Evolutionary conservation across 1,140 invertebrate genomes (phyloP).

Genomic region (Drosophila burlai): DNA sequence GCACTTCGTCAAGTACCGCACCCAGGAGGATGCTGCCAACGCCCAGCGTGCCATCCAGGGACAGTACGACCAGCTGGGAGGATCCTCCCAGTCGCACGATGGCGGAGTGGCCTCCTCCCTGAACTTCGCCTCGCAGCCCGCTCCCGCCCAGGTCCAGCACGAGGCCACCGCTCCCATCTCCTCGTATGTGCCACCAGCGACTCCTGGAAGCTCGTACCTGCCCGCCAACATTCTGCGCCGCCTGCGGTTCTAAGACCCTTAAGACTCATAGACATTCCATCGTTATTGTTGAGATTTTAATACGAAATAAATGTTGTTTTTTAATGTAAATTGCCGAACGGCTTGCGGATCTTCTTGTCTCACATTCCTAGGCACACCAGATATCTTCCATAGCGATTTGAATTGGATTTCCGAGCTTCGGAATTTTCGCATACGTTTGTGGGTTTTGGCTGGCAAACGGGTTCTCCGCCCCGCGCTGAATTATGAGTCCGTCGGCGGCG

Average conservation of each 20-base stretch:
- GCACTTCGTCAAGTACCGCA: constrained; percentile 57
- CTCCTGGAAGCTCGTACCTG: constrained; percentile 58
- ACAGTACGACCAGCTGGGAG: constrained; percentile 66
- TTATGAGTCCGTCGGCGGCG: constrained; percentile 43
- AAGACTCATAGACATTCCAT: constrained; percentile 17
- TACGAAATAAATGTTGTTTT: constrained; percentile 67
- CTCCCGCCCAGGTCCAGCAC: constrained; percentile 7
- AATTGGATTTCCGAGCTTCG: constrained; percentile 51
- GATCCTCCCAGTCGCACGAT: constrained; percentile 45
- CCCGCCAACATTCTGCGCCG: constrained; percentile 72
- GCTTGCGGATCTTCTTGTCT: constrained; percentile 46
- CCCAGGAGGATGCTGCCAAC: constrained; percentile 45
- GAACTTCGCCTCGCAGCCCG: constrained; percentile 63
- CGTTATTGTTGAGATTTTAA: constrained; percentile 52
- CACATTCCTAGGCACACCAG: constrained; percentile 55
- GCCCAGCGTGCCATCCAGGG: constrained; percentile 64
- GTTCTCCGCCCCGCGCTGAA: constrained; percentile 43
- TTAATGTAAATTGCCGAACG: constrained; percentile 52
- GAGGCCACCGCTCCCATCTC: constrained; percentile 52
- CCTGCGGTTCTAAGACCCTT: constrained; percentile 47
- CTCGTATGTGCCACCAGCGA: constrained; percentile 45
- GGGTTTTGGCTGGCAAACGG: constrained; percentile 32
- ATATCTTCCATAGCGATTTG: constrained; percentile 41
- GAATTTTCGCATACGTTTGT: constrained; percentile 52
- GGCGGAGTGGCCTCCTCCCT: constrained; percentile 62